Percentiles rank a stretch among this genome's conserved stretches.
phyloP scores from a whole-genome alignment of 2,888 invertebrate genomes.

The Trisateles emortualis region DNA sequence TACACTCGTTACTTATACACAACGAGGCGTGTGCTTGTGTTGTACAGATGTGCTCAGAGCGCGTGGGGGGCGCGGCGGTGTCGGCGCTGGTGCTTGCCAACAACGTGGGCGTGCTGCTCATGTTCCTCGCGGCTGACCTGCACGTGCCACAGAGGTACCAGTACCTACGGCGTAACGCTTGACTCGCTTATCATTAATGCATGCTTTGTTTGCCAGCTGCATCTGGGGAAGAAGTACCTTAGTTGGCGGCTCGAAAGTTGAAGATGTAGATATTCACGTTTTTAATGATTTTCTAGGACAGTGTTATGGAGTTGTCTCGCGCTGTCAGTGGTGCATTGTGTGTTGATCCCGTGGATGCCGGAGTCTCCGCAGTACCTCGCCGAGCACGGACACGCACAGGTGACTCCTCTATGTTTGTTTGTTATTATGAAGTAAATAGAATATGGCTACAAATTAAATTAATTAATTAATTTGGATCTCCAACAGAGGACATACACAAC shows the following conservation, averaged over 20 bases:
- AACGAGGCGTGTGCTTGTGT: background rate
- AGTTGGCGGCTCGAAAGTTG: background rate
- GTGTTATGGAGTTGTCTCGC: conserved; percentile 63
- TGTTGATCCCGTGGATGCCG: conserved; percentile 62
- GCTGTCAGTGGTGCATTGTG: conserved; percentile 61
- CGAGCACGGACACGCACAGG: conserved; percentile 60
- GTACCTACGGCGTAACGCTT: background rate
- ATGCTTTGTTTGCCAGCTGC: no score
- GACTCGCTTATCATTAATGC: no score
- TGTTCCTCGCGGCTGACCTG: conserved; percentile 70
- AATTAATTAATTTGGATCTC: no score
- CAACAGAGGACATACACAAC: no score
- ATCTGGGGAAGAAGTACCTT: background rate
- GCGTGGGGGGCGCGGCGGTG: conserved; percentile 66
- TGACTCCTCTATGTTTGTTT: no score
- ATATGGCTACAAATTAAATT: no score
- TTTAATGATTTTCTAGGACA: conserved; percentile 46
- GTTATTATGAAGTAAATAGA: no score
- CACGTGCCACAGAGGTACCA: conserved; percentile 57
- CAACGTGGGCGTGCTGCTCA: conserved; percentile 70
- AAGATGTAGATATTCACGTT: no score
- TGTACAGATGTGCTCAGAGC: conserved; percentile 61
- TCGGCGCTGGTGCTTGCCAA: conserved; percentile 66
- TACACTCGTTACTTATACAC: no score
- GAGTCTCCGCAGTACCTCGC: conserved; percentile 74